These are phyloP conservation scores for Heterodera carotae DNA, from an alignment of 1,140 invertebrate species.

Conservation along the genomic window DNA sequence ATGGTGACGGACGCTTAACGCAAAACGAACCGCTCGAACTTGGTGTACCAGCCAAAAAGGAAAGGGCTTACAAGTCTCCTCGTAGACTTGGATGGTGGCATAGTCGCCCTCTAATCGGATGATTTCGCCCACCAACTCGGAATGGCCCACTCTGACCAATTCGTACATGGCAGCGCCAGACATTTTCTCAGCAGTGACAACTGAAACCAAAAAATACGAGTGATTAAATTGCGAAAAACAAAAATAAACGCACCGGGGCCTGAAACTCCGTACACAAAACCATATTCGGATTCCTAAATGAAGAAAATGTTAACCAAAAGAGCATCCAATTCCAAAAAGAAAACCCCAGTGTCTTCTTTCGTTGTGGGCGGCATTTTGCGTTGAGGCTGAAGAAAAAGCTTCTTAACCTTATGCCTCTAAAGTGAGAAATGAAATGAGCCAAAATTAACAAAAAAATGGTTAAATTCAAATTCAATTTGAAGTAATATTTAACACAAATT, in stretches of 20 bases:
- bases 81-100: constrained; percentile 99
- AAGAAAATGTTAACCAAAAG: constrained; percentile 78
- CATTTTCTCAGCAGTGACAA: constrained; percentile 98
- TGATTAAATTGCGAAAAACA: constrained; percentile 19
- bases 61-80: constrained; percentile 81
- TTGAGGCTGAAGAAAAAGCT: constrained; percentile 1
- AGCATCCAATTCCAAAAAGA: constrained; percentile 33
- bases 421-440: not conserved
- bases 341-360: constrained; percentile 38
- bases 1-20: constrained; percentile 87
- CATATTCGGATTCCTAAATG: constrained; percentile 83
- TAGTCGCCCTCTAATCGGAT: constrained; percentile 98
- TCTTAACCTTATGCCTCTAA: constrained; percentile 5
- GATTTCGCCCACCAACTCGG: constrained; percentile 97
- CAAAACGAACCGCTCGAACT: constrained; percentile 25
- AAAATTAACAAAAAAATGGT: not conserved
- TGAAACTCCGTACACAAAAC: constrained; percentile 93
- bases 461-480: not conserved
- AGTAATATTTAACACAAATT: too few relatives aligned
- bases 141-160: constrained; percentile 94
- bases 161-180: constrained; percentile 99
- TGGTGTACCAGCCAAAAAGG: not conserved
- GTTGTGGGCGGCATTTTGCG: constrained; percentile 44
- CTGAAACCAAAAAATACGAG: too few relatives aligned
- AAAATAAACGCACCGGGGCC: constrained; percentile 80